Evolutionary conservation across 1,140 invertebrate species (phyloP), one percentile per base, ranked within the genome.

Genomic region (Trinorchestia longiramus): DNA sequence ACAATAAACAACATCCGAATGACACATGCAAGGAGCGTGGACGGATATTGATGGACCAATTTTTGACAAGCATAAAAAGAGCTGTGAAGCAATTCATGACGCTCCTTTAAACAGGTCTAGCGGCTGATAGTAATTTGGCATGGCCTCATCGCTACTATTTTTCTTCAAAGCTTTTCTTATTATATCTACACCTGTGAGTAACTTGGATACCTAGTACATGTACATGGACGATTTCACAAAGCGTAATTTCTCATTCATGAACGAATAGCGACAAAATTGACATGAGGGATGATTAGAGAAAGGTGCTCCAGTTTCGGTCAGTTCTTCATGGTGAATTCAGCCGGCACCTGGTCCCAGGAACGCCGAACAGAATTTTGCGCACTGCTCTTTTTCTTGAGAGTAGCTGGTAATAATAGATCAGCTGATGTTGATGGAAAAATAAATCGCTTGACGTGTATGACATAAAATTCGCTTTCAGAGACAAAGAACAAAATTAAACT

Each of bases 1-100:
- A 90, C 88, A 90, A 90, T 90, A 90, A 90, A 41, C 88, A 77
- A 77, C 62, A 19, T 77, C 62, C 62, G 62, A 77, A 77, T 77
- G 62, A 36, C 62, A 77, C 62, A 77, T 36, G 28, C 62, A 77
- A 77, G 62, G 36, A 23, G 62, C 62, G 36, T 77, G 62, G 8
- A 36, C 11, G 62, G 62, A 77, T 77, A 77, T 77, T 77, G 62
- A 77, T 77, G 15, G 62, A 77, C 28, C 3, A 77, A 23, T 77
- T 77, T 77, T 77, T 23, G 15, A 28, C 28, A 77, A 28, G 62
- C 28, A 77, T 11, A 77, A 77, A 77, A 77, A 36, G 8, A 36
- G 8, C 62, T 77, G 62, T 36, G 62, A 77, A 23, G 36, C 15
- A 77, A 77, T 77, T 11, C 62, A 15, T 36, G 47, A 3, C 1